Percentiles rank a stretch among this genome's conserved stretches.
phyloP scores from a whole-genome alignment of 2,888 invertebrate species.

The Brenthis hecate region DNA sequence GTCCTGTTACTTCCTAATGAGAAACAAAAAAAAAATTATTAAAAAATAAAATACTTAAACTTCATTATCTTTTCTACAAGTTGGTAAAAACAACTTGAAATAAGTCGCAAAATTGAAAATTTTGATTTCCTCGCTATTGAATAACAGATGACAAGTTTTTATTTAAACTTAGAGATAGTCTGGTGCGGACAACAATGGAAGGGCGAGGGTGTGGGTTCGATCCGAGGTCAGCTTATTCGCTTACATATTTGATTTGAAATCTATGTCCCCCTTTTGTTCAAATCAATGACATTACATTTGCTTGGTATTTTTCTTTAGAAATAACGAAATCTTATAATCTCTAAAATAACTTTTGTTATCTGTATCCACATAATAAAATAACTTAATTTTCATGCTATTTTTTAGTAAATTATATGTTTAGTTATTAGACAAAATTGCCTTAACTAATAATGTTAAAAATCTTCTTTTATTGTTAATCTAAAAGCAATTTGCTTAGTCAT shows the following conservation, averaged over 20 bases:
- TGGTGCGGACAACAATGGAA: constrained; percentile 43
- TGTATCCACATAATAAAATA: no score
- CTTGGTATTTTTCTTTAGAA: constrained; percentile 18
- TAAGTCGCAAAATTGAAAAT: constrained; percentile 19
- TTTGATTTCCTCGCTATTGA: constrained; percentile 4
- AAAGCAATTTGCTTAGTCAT: no score
- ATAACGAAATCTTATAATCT: constrained; percentile 5
- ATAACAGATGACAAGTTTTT: constrained; percentile 41
- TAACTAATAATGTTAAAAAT: no score
- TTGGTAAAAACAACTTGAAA: not conserved
- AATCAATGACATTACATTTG: constrained; percentile 28
- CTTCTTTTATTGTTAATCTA: no score
- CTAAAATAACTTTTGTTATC: not conserved
- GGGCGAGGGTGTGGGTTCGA: constrained; percentile 39
- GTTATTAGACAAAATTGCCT: no score
- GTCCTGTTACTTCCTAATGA: no score
- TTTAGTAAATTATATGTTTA: no score
- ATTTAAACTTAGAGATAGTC: constrained; percentile 52
- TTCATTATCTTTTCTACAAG: not conserved
- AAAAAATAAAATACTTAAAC: constrained; percentile 34
- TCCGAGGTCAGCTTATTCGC: constrained; percentile 27
- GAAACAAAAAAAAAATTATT: no score
- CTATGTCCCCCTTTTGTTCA: constrained; percentile 8
- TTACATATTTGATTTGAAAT: constrained; percentile 26
- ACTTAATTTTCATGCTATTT: no score